Evolutionary conservation across 2,797 vertebrate species (phyloP).

Genomic region (Anolis apletophallus): DNA sequence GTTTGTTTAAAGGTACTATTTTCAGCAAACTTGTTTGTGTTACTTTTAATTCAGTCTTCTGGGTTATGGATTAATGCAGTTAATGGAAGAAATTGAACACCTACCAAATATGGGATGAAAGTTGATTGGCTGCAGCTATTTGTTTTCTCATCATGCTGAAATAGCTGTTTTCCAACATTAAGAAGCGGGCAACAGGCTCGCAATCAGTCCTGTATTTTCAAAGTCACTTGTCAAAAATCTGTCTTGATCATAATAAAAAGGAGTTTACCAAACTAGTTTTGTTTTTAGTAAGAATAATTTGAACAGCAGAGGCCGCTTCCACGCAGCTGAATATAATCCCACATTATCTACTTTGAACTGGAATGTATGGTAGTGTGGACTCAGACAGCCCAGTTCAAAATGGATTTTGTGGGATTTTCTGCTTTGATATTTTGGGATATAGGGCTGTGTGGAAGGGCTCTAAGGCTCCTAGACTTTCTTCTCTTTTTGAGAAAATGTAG

Average conservation of each 20-base stretch:
- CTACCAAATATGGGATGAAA: not conserved
- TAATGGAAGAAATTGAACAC: not conserved
- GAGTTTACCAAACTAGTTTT: conserved; percentile 1
- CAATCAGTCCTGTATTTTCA: not conserved
- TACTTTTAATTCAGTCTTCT: conserved; percentile 27
- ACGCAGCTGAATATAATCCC: too few relatives aligned
- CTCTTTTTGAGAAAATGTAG: not conserved
- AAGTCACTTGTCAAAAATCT: not conserved
- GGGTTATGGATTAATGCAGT: not conserved
- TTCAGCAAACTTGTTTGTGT: not conserved
- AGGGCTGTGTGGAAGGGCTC: too few relatives aligned
- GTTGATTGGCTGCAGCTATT: not conserved
- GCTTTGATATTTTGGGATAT: too few relatives aligned
- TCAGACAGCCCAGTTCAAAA: too few relatives aligned
- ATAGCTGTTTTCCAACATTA: conserved; percentile 13
- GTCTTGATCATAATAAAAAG: not conserved
- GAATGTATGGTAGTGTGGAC: too few relatives aligned
- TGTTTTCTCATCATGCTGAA: conserved; percentile 6
- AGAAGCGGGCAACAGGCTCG: not conserved
- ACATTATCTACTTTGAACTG: too few relatives aligned
- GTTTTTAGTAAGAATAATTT: not conserved
- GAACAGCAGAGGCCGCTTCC: too few relatives aligned
- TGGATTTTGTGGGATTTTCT: too few relatives aligned
- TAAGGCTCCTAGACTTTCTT: not conserved
- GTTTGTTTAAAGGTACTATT: not conserved